Evolutionary conservation across 2,113 vertebrate species (phyloP).

Genomic region (Takifugu bimaculatus): DNA sequence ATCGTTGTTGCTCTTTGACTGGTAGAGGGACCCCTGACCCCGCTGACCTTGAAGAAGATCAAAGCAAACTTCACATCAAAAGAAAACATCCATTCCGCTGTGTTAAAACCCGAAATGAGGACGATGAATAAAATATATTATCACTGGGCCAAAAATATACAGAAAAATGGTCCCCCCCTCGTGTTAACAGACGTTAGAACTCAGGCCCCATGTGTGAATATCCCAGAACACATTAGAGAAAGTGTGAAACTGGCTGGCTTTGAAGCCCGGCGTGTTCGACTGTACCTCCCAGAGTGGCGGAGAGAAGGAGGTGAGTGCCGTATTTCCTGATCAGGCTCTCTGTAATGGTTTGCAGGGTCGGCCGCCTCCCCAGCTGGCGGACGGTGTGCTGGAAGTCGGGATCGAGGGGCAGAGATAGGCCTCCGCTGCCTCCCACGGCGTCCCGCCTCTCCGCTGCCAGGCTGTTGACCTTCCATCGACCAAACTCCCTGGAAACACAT

Average conservation of each 20-base stretch:
- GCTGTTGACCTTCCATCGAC: constrained; percentile 83
- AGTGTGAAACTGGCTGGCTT: constrained; percentile 22
- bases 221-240: constrained; percentile 25
- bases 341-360: constrained; percentile 74
- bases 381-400: constrained; percentile 77
- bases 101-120: constrained; percentile 9
- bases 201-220: constrained; percentile 14
- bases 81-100: too few relatives aligned
- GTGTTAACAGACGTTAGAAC: constrained; percentile 38
- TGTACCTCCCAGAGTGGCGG: constrained; percentile 80
- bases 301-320: constrained; percentile 77
- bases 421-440: constrained; percentile 47
- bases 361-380: constrained; percentile 76
- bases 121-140: not conserved
- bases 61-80: too few relatives aligned
- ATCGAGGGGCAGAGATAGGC: constrained; percentile 71
- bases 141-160: constrained; percentile 30
- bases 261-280: constrained; percentile 35
- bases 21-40: too few relatives aligned
- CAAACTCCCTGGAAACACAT: constrained; percentile 74
- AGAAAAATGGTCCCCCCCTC: constrained; percentile 43
- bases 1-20: too few relatives aligned
- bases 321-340: constrained; percentile 81
- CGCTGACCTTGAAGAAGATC: too few relatives aligned
- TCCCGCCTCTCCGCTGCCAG: constrained; percentile 75